Conservation (phyloP, 2,888 invertebrate species). For the Rhagonycha fulva region DNA sequence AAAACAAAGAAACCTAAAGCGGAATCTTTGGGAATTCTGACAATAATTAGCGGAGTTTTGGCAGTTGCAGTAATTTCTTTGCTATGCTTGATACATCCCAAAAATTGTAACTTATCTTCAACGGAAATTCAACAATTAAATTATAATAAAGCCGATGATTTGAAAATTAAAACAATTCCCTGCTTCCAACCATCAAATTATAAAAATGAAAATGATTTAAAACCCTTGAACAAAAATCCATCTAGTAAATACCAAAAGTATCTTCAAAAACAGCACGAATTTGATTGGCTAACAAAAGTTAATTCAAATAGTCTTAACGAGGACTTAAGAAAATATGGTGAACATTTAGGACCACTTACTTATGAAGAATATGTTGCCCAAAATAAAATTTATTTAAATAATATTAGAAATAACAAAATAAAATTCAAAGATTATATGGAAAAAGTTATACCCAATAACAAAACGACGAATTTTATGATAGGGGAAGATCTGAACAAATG, state of each 20-base stretch:
- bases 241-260: neutral
- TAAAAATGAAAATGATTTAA: neutral
- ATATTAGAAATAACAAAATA: neutral
- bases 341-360: neutral
- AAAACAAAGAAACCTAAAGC: neutral
- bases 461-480: neutral
- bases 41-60: slow-evolving; percentile 41
- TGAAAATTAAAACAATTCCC: neutral
- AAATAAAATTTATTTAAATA: neutral
- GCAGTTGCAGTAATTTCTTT: slow-evolving; percentile 44
- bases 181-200: neutral
- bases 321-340: neutral
- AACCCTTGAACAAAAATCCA: neutral
- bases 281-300: neutral
- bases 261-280: neutral
- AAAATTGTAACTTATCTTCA: neutral
- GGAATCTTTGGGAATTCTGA: slow-evolving; percentile 38
- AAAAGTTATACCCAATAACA: neutral
- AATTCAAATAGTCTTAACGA: neutral
- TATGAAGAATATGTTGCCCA: neutral
- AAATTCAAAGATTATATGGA: neutral
- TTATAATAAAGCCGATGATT: neutral
- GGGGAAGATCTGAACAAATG: neutral
- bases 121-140: neutral
- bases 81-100: slow-evolving; percentile 40